phyloP scores from a whole-genome alignment of 2,113 vertebrate species.

The Rhegmatorhina hoffmannsi region DNA sequence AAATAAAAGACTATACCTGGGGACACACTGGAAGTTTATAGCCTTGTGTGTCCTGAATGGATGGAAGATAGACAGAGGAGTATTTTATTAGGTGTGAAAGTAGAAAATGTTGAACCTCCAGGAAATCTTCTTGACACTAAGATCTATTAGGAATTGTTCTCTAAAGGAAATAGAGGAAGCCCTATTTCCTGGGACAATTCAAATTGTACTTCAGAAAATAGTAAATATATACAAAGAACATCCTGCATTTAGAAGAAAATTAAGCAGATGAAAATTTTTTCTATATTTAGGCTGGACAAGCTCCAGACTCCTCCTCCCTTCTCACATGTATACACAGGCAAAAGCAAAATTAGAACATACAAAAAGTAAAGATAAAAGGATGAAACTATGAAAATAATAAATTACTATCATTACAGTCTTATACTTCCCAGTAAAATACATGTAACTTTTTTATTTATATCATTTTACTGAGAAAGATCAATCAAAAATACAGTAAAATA shows the following conservation, averaged over 20 bases:
- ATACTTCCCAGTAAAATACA: not conserved
- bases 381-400: not conserved
- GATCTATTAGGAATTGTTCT: constrained; percentile 46
- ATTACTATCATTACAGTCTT: not conserved
- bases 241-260: constrained; percentile 38
- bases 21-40: not conserved
- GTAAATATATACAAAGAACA: constrained; percentile 65
- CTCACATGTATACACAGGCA: not conserved
- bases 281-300: constrained; percentile 8
- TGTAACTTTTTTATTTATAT: not conserved
- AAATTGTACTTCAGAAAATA: constrained; percentile 47
- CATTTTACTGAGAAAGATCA: not conserved
- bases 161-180: constrained; percentile 51
- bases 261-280: constrained; percentile 24
- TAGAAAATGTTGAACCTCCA: constrained; percentile 2
- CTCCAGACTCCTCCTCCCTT: not conserved
- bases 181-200: constrained; percentile 52
- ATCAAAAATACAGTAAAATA: not conserved
- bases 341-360: not conserved
- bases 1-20: not conserved
- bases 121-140: constrained; percentile 58
- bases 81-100: constrained; percentile 37
- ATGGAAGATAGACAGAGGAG: not conserved
- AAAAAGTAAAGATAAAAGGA: not conserved
- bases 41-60: not conserved